Base-by-base conservation (phyloP, 2,797 vertebrate species). In the Anas flavirostris region DNA sequence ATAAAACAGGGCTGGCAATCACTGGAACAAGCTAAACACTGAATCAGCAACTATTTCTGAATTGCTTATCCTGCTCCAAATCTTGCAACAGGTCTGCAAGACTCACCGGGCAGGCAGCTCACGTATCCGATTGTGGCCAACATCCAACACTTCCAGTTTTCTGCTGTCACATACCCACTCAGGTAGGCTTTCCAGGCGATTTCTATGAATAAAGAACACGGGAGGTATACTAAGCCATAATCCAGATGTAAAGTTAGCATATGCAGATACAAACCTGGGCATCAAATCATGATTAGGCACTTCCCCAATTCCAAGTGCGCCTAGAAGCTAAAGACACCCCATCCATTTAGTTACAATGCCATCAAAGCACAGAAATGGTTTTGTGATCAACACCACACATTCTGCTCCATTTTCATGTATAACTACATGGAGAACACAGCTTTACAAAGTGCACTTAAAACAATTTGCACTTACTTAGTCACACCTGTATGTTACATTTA, bases 71-170 rank as follows among this genome's bases (percentile, higher is more conserved):
- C 79, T 72, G 22, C 82, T 73, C 66, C 58, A 77, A 59, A 62
- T 67, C 55, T 58, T 88, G 39, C 90, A 85, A 90, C 21, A 35
- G 31, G 74, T 87, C 70, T 53, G 39, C 68, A 91, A 88, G 90
- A 97, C 99, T 99, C 97, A 99, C 99, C 98, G 98, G 12, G 98
- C 97, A 44, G 99, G 99, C 93, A 99, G 98, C 90, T 99, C 99
- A 63, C 95, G 92, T 96, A 99, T 98, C 93, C 98, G 98, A 97
- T 99, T 99, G 97, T 99, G 98, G 97, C 99, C 98, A 96, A 98
- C 97, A 88, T 99, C 99, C 97, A 99, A 97, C 82, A 99, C 99
- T 97, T 99, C 99, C 79, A 99, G 98, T 90, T 98, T 99, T 97
- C 98, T 99, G 77, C 98, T 98, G 94, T 99, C 99, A 96, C 98